Conservation (phyloP, 1,140 invertebrate species). For the Pomacea maculata region DNA sequence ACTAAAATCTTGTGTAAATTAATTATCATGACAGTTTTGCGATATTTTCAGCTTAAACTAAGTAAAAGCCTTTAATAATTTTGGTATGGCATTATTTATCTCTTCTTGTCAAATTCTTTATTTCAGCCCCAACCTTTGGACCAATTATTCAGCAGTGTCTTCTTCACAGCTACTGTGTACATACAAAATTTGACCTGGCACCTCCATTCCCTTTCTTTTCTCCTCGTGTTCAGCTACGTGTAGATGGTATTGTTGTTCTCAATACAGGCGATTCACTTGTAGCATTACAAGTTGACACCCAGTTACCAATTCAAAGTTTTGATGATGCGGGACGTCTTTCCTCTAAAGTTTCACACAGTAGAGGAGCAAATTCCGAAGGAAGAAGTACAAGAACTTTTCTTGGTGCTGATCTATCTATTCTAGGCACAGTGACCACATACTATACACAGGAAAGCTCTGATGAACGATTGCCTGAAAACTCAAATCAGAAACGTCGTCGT, state of each 20-base stretch:
- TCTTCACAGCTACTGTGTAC: constrained; percentile 75
- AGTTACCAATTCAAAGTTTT: constrained; percentile 35
- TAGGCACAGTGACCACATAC: constrained; percentile 33
- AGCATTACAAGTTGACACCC: constrained; percentile 64
- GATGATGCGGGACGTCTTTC: constrained; percentile 32
- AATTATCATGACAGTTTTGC: background rate
- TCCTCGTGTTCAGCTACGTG: constrained; percentile 72
- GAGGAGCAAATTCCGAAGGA: constrained; percentile 13
- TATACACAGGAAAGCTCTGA: constrained; percentile 27
- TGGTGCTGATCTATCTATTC: constrained; percentile 36
- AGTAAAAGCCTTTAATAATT: background rate
- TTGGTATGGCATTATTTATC: background rate
- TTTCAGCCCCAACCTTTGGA: constrained; percentile 23
- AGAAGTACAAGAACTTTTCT: constrained; percentile 26
- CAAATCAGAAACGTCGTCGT: constrained; percentile 15
- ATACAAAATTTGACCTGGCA: constrained; percentile 76
- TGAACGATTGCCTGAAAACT: constrained; percentile 16
- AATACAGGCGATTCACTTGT: constrained; percentile 80
- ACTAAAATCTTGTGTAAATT: background rate
- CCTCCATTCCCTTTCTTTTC: constrained; percentile 76
- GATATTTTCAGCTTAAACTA: background rate
- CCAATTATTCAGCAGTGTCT: constrained; percentile 67
- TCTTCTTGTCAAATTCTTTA: constrained; percentile 6
- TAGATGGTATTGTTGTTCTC: constrained; percentile 74
- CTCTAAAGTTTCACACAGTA: constrained; percentile 21